Conservation (phyloP, 2,797 vertebrate genomes). For the Esox masquinongy region DNA sequence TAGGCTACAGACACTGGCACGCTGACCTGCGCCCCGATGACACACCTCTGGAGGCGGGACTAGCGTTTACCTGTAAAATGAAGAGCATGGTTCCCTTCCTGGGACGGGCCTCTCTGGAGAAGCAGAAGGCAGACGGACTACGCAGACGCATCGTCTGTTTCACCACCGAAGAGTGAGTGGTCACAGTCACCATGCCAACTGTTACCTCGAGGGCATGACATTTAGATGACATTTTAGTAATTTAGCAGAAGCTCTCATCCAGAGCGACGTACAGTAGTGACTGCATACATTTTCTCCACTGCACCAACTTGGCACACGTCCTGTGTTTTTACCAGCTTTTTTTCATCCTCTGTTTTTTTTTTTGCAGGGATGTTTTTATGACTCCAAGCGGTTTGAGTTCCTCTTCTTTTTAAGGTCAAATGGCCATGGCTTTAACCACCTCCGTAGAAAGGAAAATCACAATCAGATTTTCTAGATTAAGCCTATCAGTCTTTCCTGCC, state of each 20-base stretch:
- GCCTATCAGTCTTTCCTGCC: no score
- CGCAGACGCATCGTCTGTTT: slow-evolving; percentile 87
- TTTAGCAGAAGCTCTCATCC: no score
- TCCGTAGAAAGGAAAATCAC: neutral
- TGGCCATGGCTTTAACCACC: no score
- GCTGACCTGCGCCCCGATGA: slow-evolving; percentile 90
- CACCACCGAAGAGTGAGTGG: slow-evolving; percentile 84
- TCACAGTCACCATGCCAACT: neutral
- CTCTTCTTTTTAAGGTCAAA: no score
- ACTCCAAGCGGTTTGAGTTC: no score
- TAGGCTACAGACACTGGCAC: slow-evolving; percentile 96
- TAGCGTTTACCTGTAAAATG: slow-evolving; percentile 95
- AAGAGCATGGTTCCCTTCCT: slow-evolving; percentile 84
- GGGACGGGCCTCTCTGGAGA: slow-evolving; percentile 84
- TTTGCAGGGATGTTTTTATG: no score
- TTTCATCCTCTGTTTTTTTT: no score
- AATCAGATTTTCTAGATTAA: neutral
- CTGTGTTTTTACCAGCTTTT: no score
- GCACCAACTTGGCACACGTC: no score
- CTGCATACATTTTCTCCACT: no score
- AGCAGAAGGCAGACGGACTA: slow-evolving; percentile 82
- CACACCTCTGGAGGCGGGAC: slow-evolving; percentile 88
- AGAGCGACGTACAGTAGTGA: no score
- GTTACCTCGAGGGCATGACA: neutral
- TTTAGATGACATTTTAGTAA: no score